Conservation (phyloP, 2,113 vertebrate genomes). For the Panthera leo region DNA sequence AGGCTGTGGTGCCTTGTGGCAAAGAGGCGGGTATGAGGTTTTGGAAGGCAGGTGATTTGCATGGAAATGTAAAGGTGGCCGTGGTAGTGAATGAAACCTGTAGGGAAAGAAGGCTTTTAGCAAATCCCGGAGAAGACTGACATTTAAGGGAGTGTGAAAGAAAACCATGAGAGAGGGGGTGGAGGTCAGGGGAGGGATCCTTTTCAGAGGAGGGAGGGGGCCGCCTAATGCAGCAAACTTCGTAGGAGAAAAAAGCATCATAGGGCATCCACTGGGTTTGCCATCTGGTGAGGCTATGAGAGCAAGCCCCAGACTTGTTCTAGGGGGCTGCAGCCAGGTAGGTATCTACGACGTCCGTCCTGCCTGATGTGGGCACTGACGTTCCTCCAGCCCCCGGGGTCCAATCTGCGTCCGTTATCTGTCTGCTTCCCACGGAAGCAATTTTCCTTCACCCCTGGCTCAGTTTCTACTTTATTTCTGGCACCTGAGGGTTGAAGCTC, state of each 20-base stretch:
- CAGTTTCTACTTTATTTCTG: not conserved
- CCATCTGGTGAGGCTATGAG: not conserved
- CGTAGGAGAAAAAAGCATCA: fast-evolving
- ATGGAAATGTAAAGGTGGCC: no score
- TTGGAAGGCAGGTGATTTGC: not conserved
- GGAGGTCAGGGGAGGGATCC: not conserved
- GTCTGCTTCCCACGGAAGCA: fast-evolving
- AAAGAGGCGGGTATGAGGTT: not conserved
- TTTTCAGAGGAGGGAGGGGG: not conserved
- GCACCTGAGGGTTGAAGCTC: not conserved
- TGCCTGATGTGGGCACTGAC: no score
- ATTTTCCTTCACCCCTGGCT: fast-evolving
- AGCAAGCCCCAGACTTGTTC: not conserved
- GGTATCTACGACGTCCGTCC: no score
- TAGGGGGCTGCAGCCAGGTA: not conserved
- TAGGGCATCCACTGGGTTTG: no score
- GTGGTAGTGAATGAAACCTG: not conserved
- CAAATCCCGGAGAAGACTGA: not conserved
- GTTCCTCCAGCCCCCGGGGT: not conserved
- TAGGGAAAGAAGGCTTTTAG: not conserved
- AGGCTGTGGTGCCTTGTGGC: no score
- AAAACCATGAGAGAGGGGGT: not conserved
- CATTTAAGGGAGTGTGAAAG: not conserved
- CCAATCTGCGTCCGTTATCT: not conserved
- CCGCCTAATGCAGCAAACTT: not conserved